phyloP scores from a whole-genome alignment of 2,113 vertebrate species.

The Cyanoderma ruficeps region DNA sequence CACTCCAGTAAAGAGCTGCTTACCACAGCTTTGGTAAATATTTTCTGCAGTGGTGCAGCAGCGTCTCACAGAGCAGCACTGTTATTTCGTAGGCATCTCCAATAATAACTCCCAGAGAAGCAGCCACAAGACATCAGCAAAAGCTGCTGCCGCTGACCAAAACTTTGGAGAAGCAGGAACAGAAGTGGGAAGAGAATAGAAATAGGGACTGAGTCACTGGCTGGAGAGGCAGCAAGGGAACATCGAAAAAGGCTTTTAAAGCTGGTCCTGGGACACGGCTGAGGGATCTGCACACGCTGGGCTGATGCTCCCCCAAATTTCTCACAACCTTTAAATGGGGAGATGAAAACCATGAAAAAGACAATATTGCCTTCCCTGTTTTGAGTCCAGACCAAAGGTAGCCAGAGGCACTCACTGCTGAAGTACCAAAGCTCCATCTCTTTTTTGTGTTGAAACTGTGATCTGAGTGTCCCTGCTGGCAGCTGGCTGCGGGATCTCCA shows the following conservation, averaged over 20 bases:
- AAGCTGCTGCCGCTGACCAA: conserved; percentile 46
- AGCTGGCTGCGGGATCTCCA: background rate
- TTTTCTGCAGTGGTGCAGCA: conserved; percentile 50
- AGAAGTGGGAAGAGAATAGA: conserved; percentile 53
- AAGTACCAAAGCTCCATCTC: background rate
- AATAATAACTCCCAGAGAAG: conserved; percentile 26
- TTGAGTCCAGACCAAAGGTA: background rate
- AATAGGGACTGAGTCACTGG: conserved; percentile 49
- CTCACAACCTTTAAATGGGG: background rate
- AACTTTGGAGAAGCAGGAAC: conserved; percentile 30
- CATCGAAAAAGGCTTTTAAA: background rate
- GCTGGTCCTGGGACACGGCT: background rate
- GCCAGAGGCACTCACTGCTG: background rate
- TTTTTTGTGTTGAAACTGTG: background rate
- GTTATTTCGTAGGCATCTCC: conserved; percentile 47
- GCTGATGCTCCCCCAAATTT: background rate
- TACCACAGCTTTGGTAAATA: conserved; percentile 56
- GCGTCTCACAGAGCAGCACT: conserved; percentile 51
- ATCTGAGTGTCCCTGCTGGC: background rate
- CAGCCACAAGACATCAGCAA: conserved; percentile 49
- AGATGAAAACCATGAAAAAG: background rate
- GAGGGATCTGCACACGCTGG: background rate
- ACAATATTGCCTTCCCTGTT: background rate
- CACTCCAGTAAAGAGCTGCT: conserved; percentile 57
- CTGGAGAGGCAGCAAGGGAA: background rate